phyloP scores from a whole-genome alignment of 2,888 invertebrate species.

The Apodemia duryi region DNA sequence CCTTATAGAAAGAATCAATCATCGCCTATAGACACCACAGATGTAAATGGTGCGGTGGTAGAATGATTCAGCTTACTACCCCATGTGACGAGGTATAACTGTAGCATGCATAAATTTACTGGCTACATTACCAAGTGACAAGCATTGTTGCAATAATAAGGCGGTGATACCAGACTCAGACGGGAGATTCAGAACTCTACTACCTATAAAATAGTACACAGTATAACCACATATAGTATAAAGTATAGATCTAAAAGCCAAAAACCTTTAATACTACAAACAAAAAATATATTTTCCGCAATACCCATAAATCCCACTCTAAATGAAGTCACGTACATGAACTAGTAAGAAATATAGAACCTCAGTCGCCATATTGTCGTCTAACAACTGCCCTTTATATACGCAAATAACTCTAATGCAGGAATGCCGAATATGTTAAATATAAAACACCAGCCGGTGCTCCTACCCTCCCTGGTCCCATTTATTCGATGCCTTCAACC shows the following conservation, averaged over 20 bases:
- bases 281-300: not conserved
- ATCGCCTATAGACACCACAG: too few relatives aligned
- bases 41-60: too few relatives aligned
- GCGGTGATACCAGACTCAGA: too few relatives aligned
- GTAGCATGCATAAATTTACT: too few relatives aligned
- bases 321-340: conserved; percentile 7
- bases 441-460: conserved; percentile 19
- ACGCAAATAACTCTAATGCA: conserved; percentile 14
- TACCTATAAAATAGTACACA: too few relatives aligned
- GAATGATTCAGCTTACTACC: too few relatives aligned
- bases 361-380: conserved; percentile 13
- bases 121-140: too few relatives aligned
- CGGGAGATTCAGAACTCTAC: too few relatives aligned
- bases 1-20: too few relatives aligned
- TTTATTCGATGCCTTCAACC: conserved; percentile 28
- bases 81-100: too few relatives aligned
- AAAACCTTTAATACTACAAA: not conserved
- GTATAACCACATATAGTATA: not conserved
- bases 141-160: too few relatives aligned
- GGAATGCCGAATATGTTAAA: conserved; percentile 17
- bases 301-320: conserved; percentile 1
- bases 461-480: conserved; percentile 22
- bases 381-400: conserved; percentile 12
- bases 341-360: conserved; percentile 11
- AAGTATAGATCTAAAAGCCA: not conserved